Percentiles rank a stretch among this genome's conserved stretches.
These are phyloP conservation scores for Calonectris borealis DNA, from an alignment of 2,113 vertebrate genomes.

Conservation along the genomic window DNA sequence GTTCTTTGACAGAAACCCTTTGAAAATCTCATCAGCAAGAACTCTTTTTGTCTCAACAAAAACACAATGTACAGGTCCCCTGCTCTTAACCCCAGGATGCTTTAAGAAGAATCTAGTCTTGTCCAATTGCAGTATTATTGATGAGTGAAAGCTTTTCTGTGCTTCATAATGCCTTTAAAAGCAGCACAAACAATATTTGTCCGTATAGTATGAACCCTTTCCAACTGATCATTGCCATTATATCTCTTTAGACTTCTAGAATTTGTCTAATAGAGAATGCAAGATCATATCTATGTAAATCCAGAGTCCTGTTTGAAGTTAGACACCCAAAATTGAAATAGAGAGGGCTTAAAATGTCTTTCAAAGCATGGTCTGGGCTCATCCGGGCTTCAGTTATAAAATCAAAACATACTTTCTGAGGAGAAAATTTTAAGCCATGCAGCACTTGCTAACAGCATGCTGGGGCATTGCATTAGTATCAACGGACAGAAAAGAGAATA, in stretches of 20 bases:
- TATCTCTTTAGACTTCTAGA: neutral
- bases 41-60: neutral
- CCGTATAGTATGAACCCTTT: neutral
- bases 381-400: neutral
- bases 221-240: neutral
- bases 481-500: neutral
- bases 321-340: neutral
- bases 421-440: neutral
- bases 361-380: neutral
- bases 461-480: neutral
- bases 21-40: neutral
- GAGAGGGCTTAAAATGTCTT: neutral
- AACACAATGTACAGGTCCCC: neutral
- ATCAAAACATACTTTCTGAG: neutral
- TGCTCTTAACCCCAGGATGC: neutral
- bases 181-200: neutral
- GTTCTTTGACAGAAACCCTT: neutral
- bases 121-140: neutral
- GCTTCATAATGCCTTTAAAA: neutral
- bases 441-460: neutral
- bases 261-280: neutral
- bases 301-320: neutral
- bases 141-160: neutral
- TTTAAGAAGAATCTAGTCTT: neutral
- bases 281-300: neutral